These are phyloP conservation scores for Melozone crissalis DNA, from an alignment of 2,113 vertebrate species.

Conservation along the genomic window DNA sequence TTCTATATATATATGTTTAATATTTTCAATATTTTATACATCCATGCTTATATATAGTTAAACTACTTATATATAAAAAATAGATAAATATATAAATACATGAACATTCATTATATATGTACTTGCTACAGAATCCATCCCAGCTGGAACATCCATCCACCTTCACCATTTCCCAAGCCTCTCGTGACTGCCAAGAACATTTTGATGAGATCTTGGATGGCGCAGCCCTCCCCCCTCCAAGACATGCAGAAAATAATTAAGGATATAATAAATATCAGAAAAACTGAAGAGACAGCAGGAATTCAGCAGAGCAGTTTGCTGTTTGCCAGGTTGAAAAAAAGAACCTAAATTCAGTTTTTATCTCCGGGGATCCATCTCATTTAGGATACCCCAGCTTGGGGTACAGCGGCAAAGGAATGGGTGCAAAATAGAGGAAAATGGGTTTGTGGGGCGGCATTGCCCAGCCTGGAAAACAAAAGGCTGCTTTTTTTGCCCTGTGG, in stretches of 20 bases:
- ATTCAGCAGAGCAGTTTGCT: neutral
- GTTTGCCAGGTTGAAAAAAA: neutral
- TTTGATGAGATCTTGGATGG: neutral
- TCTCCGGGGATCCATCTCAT: neutral
- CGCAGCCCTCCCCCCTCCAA: neutral
- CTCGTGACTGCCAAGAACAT: neutral
- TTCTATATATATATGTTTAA: too few species aligned
- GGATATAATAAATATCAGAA: neutral
- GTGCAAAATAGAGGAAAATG: neutral
- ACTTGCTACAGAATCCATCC: neutral
- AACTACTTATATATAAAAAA: neutral
- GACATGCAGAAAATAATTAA: neutral
- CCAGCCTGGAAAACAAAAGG: neutral
- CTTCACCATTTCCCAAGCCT: neutral
- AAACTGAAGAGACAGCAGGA: neutral
- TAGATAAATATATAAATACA: neutral
- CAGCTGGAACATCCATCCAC: neutral
- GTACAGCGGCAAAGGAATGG: neutral
- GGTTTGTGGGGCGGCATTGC: neutral
- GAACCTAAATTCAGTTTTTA: neutral
- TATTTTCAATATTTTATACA: neutral
- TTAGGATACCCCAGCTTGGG: neutral
- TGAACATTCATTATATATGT: neutral
- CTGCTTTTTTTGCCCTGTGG: neutral
- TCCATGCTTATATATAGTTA: neutral